A percentile compares a stretch with the other conserved stretches of the same genome.
Evolutionary conservation across 2,113 vertebrate species (phyloP).

Genomic region (Dolichallabes microphthalmus): DNA sequence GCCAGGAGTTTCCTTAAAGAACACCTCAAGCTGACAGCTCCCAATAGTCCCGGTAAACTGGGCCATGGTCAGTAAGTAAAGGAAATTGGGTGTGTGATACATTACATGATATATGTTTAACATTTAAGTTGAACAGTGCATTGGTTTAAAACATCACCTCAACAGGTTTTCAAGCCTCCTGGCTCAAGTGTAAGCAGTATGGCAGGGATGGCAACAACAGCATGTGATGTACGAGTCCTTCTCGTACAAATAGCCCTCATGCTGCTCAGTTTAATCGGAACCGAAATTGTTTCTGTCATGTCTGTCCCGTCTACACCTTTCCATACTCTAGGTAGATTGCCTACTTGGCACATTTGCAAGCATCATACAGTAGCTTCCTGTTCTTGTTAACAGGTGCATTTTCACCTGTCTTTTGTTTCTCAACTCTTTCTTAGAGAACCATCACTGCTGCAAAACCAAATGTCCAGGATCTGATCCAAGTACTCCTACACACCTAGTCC

Average conservation of each 20-base stretch:
- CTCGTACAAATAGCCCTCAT: constrained; percentile 4
- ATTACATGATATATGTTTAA: constrained; percentile 28
- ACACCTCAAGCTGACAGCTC: neutral
- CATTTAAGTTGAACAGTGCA: constrained; percentile 10
- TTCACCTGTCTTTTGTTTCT: neutral
- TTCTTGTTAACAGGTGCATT: neutral
- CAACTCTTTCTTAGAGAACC: neutral
- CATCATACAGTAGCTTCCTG: neutral
- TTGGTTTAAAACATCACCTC: constrained; percentile 9
- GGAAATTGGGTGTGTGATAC: neutral
- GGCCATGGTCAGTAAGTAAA: constrained; percentile 22
- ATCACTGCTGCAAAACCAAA: neutral
- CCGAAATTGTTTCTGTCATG: neutral
- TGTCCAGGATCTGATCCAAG: neutral
- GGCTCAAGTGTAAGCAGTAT: neutral
- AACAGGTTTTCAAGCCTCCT: constrained; percentile 16
- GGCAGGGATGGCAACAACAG: constrained; percentile 8
- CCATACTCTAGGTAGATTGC: neutral
- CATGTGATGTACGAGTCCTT: constrained; percentile 28
- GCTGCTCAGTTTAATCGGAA: constrained; percentile 1
- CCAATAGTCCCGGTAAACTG: constrained; percentile 13
- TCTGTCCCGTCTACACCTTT: neutral
- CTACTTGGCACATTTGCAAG: neutral
- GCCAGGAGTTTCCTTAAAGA: neutral
- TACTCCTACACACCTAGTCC: too few relatives aligned